Evolutionary conservation across 2,888 invertebrate species (phyloP).

Genomic region (Patella pellucida): DNA sequence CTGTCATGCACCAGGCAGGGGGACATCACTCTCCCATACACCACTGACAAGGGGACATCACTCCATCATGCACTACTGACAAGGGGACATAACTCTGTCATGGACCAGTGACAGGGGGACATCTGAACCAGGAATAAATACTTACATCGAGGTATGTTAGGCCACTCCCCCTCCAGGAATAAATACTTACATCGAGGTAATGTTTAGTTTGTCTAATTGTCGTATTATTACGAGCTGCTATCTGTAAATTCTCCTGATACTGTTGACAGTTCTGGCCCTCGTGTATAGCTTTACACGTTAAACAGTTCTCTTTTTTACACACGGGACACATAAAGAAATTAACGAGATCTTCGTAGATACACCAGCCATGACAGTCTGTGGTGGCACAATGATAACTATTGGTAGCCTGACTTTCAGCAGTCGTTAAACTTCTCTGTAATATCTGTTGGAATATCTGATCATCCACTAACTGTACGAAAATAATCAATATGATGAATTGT

Average conservation of each 20-base stretch:
- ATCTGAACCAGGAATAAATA: too few relatives aligned
- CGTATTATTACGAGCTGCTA: constrained; percentile 77
- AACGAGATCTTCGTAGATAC: constrained; percentile 88
- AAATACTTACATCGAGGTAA: constrained; percentile 77
- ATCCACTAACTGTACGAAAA: constrained; percentile 43
- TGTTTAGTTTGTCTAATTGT: constrained; percentile 83
- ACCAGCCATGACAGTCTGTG: constrained; percentile 90
- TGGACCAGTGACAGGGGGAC: too few relatives aligned
- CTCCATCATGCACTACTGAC: too few relatives aligned
- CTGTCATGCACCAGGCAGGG: too few relatives aligned
- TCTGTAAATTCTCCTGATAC: constrained; percentile 79
- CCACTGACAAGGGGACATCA: too few relatives aligned
- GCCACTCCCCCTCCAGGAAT: background rate
- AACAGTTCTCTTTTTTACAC: constrained; percentile 84
- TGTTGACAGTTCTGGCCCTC: constrained; percentile 84
- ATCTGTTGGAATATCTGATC: constrained; percentile 83
- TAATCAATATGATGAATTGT: too few relatives aligned
- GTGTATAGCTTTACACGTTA: constrained; percentile 91
- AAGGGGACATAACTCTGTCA: too few relatives aligned
- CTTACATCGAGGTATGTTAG: too few relatives aligned
- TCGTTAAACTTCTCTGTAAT: constrained; percentile 83
- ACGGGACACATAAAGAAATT: constrained; percentile 87
- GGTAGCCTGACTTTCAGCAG: constrained; percentile 85
- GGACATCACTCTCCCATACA: too few relatives aligned
- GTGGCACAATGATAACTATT: constrained; percentile 92